Conservation (phyloP, 2,888 invertebrate genomes). For the Neuroscelio doddi region DNA sequence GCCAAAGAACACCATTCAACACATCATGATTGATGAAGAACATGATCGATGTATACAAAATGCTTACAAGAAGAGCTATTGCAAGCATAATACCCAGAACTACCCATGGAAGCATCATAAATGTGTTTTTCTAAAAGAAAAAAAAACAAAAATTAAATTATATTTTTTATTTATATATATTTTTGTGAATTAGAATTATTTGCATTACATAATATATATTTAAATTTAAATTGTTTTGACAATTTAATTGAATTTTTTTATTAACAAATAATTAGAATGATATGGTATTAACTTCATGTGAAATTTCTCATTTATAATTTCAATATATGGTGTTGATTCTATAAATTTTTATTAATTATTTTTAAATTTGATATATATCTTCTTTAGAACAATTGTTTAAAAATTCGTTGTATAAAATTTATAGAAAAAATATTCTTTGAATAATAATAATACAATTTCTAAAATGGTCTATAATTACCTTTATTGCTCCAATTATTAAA, state of each 20-base stretch:
- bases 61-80: slow-evolving; percentile 83
- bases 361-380: too few relatives aligned
- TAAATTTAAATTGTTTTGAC: neutral
- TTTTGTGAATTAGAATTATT: neutral
- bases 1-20: slow-evolving; percentile 76
- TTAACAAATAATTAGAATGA: too few relatives aligned
- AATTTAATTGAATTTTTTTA: neutral
- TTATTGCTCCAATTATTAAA: slow-evolving; percentile 82
- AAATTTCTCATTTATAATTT: too few relatives aligned
- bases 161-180: neutral
- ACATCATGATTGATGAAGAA: slow-evolving; percentile 79
- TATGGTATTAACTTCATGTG: too few relatives aligned
- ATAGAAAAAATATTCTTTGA: too few relatives aligned
- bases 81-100: slow-evolving; percentile 86
- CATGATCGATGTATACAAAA: slow-evolving; percentile 84
- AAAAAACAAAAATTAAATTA: slow-evolving; percentile 1
- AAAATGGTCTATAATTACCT: slow-evolving; percentile 75
- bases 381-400: too few relatives aligned
- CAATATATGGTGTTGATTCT: too few relatives aligned
- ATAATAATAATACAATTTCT: too few relatives aligned
- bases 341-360: too few relatives aligned
- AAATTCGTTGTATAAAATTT: too few relatives aligned
- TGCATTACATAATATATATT: neutral
- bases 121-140: slow-evolving; percentile 81
- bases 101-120: slow-evolving; percentile 89